Evolutionary conservation across 1,140 invertebrate species (phyloP), one percentile per base, ranked within the genome.

Genomic region (Drosophila pachea): DNA sequence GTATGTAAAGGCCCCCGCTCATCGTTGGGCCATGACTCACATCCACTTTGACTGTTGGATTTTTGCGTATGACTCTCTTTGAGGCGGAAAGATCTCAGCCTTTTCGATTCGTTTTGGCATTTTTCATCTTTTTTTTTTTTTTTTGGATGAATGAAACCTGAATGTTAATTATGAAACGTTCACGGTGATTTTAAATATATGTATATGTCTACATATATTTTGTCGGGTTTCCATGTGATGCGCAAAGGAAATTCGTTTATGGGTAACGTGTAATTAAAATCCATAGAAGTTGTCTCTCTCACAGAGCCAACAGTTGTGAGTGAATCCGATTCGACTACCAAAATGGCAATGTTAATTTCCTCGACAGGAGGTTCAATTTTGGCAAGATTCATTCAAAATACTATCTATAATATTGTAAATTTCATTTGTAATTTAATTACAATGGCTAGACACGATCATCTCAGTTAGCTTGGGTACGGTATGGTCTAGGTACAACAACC

Each of bases 261-360:
- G 53, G 56, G 14, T 50, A 16, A 33, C 32, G 8, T 56, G 47
- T 64, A 52, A 64, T 65, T 69, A 64, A 52, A 50, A 45, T 69
- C 60, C n/a, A 50, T 52, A 69, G 61, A 52, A 22, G 60, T 54
- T 53, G 55, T 42, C 33, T 31, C 36, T 45, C 29, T 42, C 49
- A 11, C 6, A 32, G 48, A 8, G 31, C 31, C 29, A 12, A 2
- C 7, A 35, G 22, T 29, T 48, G 45, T 29, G 45, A 9, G 22
- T 11, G 22, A 22, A 3, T n/a, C 31, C 11, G 6, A 3, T n/a
- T n/a, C 11, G 6, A 43, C 31, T 36, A 43, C 60, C 12, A 48
- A 58, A 56, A 56, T 58, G 61, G 67, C 45, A 56, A 64, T 50
- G n/a, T 16, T 31, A 45, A 69, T 69, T 69, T 69, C 67, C 60